Conservation (phyloP, 2,113 vertebrate genomes). For the Equus quagga region DNA sequence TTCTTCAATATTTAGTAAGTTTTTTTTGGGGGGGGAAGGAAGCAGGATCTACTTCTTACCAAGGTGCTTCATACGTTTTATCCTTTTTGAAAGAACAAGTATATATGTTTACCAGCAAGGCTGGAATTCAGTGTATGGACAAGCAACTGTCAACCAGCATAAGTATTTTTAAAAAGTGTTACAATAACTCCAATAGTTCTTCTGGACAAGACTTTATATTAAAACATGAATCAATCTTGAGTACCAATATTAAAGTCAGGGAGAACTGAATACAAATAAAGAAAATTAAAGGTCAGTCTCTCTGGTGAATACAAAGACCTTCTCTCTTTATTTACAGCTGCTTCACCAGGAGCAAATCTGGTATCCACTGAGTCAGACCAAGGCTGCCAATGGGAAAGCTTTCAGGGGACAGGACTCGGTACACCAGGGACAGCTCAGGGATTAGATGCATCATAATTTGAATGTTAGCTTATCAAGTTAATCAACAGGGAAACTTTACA, state of each 20-base stretch:
- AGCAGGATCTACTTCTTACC: slow-evolving; percentile 28
- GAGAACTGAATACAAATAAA: slow-evolving; percentile 43
- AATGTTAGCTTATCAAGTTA: slow-evolving; percentile 39
- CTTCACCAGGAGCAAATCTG: slow-evolving; percentile 67
- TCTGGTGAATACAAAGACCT: slow-evolving; percentile 21
- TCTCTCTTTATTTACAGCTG: slow-evolving; percentile 68
- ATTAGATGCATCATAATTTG: not conserved
- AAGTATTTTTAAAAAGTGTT: slow-evolving; percentile 34
- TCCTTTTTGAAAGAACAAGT: not conserved
- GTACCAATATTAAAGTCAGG: slow-evolving; percentile 15
- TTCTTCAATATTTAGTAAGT: not conserved
- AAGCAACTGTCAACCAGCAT: not conserved
- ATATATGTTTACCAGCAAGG: not conserved
- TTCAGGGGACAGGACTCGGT: not conserved
- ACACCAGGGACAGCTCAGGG: not conserved
- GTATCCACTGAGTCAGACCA: slow-evolving; percentile 55
- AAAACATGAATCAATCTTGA: slow-evolving; percentile 48
- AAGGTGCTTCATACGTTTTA: not conserved
- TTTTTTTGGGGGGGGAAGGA: slow-evolving; percentile 4
- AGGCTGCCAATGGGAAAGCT: slow-evolving; percentile 57
- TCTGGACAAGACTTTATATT: slow-evolving; percentile 33
- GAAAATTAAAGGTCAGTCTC: slow-evolving; percentile 49
- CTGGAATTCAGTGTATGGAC: not conserved
- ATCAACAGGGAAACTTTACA: not conserved
- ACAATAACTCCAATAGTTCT: not conserved